Percentiles rank a stretch among this genome's conserved stretches.
phyloP scores from a whole-genome alignment of 2,888 invertebrate genomes.

The Aphidius colemani region DNA sequence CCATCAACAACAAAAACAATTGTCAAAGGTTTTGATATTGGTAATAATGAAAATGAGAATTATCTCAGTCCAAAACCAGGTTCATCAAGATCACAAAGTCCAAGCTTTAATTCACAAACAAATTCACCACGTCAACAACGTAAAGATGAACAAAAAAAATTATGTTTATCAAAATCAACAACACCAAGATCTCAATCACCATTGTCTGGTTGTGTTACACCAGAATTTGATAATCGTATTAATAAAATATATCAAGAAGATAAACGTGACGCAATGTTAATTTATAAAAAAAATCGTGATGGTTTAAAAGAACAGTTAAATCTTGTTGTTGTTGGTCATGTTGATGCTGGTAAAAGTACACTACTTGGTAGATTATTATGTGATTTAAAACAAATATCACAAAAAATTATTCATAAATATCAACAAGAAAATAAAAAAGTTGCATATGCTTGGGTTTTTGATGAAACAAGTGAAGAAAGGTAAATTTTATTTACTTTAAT shows the following conservation, averaged over 20 bases:
- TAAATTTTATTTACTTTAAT: conserved; percentile 40
- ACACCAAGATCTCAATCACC: conserved; percentile 76
- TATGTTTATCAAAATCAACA: conserved; percentile 45
- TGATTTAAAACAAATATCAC: conserved; percentile 74
- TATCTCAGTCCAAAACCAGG: conserved; percentile 41
- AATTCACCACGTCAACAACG: conserved; percentile 48
- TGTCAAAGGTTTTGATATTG: conserved; percentile 52
- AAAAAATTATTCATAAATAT: conserved; percentile 78
- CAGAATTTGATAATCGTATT: conserved; percentile 38
- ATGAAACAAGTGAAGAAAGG: conserved; percentile 97
- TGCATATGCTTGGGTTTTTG: conserved; percentile 98
- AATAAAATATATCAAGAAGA: conserved; percentile 61
- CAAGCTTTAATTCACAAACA: conserved; percentile 40
- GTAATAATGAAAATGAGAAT: conserved; percentile 43
- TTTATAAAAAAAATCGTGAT: conserved; percentile 77
- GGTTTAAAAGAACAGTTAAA: conserved; percentile 86
- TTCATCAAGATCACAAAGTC: conserved; percentile 51
- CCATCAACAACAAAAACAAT: conserved; percentile 46
- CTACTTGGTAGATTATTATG: conserved; percentile 95
- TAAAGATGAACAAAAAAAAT: conserved; percentile 55
- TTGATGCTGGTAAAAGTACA: conserved; percentile 96
- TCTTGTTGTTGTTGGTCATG: conserved; percentile 93
- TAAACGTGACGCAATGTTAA: conserved; percentile 65
- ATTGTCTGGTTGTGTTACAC: conserved; percentile 62
- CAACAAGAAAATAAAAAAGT: conserved; percentile 96